Conservation (phyloP, 37 sponge, comb jelly and placozoan species). For the Eunapius fragilis region DNA sequence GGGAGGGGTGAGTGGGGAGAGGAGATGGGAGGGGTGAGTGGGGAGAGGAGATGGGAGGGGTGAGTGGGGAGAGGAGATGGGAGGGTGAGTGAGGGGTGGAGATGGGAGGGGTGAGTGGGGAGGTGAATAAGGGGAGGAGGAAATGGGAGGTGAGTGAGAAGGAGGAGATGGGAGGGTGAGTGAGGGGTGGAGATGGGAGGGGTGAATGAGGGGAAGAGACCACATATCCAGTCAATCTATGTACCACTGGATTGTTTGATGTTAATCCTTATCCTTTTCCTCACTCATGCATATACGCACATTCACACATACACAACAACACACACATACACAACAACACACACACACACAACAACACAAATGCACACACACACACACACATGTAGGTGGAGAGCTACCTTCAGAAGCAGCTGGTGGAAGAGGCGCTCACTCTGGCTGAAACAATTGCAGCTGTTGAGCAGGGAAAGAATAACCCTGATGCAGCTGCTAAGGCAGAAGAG, state of each 20-base stretch:
- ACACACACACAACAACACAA: background rate
- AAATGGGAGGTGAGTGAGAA: background rate
- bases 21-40: background rate
- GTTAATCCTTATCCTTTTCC: conserved; percentile 65
- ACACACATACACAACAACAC: background rate
- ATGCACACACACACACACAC: background rate
- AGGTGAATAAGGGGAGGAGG: background rate
- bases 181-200: background rate
- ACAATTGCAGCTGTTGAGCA: conserved; percentile 56
- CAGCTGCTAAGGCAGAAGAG: conserved; percentile 11
- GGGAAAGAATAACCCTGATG: conserved; percentile 12
- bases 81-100: too few relatives aligned
- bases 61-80: too few relatives aligned
- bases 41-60: background rate
- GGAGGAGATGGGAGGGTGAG: background rate
- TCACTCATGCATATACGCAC: conserved; percentile 8
- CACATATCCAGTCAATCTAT: conserved; percentile 60
- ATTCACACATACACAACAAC: background rate
- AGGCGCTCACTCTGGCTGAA: conserved; percentile 76
- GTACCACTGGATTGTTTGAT: background rate
- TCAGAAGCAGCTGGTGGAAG: conserved; percentile 65
- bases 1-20: background rate
- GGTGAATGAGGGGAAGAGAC: background rate
- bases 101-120: too few relatives aligned
- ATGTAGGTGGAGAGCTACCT: conserved; percentile 53